phyloP scores from a whole-genome alignment of 2,797 vertebrate species.

The Galagoides demidoff region DNA sequence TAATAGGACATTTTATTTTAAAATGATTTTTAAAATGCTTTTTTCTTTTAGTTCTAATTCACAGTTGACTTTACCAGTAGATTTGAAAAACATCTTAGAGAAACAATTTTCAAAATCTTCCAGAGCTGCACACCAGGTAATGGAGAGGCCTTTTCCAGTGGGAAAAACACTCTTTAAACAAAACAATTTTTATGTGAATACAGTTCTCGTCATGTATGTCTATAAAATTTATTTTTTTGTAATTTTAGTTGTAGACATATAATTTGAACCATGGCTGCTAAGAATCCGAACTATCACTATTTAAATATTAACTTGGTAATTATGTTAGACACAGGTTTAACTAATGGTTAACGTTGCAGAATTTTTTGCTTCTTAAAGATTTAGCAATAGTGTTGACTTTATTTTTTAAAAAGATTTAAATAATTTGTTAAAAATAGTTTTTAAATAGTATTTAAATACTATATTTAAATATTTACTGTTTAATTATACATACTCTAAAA shows the following conservation, averaged over 20 bases:
- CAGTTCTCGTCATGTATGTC: background rate
- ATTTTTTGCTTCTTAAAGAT: background rate
- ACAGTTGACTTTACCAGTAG: constrained; percentile 75
- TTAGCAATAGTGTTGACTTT: background rate
- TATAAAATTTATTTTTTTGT: background rate
- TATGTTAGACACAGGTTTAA: constrained; percentile 3
- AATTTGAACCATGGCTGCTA: background rate
- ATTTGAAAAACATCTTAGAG: constrained; percentile 79
- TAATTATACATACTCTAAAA: background rate
- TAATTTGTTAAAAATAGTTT: background rate
- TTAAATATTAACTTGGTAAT: constrained; percentile 4
- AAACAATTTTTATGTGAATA: background rate
- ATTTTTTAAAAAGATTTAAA: background rate
- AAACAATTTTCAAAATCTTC: constrained; percentile 78
- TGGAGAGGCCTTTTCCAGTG: background rate
- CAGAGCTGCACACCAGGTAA: constrained; percentile 84
- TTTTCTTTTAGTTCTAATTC: constrained; percentile 72
- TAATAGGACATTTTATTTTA: background rate
- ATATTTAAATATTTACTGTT: constrained; percentile 1
- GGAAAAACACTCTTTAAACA: background rate
- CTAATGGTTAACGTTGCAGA: background rate
- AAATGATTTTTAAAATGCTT: constrained; percentile 25
- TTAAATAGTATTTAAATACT: background rate
- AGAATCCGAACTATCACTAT: background rate
- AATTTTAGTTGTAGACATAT: background rate